Conservation (phyloP, 2,888 invertebrate species). For the Tryphoninae sp. region DNA sequence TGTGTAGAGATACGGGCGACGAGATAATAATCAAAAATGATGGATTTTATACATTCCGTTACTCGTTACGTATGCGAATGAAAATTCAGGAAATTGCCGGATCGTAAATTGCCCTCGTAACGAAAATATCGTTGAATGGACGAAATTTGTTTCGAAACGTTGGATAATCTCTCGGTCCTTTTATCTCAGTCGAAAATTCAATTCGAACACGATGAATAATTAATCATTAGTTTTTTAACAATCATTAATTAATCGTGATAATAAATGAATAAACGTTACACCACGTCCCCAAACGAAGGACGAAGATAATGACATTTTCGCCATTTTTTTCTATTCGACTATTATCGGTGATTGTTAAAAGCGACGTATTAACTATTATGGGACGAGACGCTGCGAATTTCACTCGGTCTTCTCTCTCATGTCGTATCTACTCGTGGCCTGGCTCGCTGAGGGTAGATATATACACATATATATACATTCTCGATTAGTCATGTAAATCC, state of each 20-base stretch:
- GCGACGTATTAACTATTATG: conserved; percentile 26
- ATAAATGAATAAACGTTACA: neutral
- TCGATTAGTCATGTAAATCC: conserved; percentile 75
- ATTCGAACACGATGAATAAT: neutral
- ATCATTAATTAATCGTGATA: neutral
- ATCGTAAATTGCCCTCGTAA: neutral
- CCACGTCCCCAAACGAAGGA: neutral
- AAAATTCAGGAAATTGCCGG: conserved; percentile 27
- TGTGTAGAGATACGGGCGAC: neutral
- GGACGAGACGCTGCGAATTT: conserved; percentile 40
- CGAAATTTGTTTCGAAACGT: conserved; percentile 12
- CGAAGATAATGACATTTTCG: conserved; percentile 10
- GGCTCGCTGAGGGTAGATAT: conserved; percentile 22
- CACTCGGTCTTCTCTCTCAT: conserved; percentile 1
- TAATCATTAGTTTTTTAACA: neutral
- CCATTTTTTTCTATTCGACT: conserved; percentile 7
- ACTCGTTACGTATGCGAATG: conserved; percentile 35
- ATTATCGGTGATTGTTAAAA: conserved; percentile 26
- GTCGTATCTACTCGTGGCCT: neutral
- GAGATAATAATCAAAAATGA: conserved; percentile 21
- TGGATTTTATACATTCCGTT: conserved; percentile 27
- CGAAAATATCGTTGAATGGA: conserved; percentile 6
- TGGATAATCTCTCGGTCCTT: neutral
- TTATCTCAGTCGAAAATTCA: neutral
- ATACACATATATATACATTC: conserved; percentile 20